Evolutionary conservation across 2,797 vertebrate species (phyloP), one percentile per base, ranked within the genome.

Genomic region (Mus spretus): DNA sequence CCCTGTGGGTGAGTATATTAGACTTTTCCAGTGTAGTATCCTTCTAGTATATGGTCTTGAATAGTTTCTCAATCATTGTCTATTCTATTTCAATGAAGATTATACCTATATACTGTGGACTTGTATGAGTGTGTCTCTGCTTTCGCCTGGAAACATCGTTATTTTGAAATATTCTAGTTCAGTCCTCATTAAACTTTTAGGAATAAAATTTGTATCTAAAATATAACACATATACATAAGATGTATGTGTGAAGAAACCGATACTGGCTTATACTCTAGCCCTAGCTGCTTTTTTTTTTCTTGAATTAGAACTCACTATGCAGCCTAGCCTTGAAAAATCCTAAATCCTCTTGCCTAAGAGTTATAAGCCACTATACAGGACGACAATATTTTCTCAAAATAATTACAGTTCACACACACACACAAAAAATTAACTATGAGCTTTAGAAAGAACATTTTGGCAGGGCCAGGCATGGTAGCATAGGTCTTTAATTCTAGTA

Each of bases 1-100:
- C 99, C 99, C 44, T 99, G 99, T 34, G 99, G 99, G 99, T 98
- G 96, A 0, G 98, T 95, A 86, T 22, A 82, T 84, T 94, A 61
- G 37, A 93, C 44, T 83, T 94, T 67, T 93, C 59, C 20, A 75
- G 37, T 50, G 26, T 61, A n/a, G 19, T 4, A 1, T 89, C 44
- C 15, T 80, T 87, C 65, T 24, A 55, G 63, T 37, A 77, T 61
- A 72, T 96, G 40, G 7, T 59, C 44, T 93, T 89, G 50, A 91
- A 37, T 87, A 87, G 9, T 93, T 94, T 84, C n/a, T 90, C 81
- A 94, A 83, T 93, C 37, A 82, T n/a, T 94, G 83, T 94, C n/a
- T 40, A 85, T 94, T 91, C 44, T 94, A 3, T 93, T 79, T 93
- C 37, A 95, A 90, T 47, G 70, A 93, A 88, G 20, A 75, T 93